Conservation (phyloP, 1,140 invertebrate genomes). For the Temnothorax nylanderi region DNA sequence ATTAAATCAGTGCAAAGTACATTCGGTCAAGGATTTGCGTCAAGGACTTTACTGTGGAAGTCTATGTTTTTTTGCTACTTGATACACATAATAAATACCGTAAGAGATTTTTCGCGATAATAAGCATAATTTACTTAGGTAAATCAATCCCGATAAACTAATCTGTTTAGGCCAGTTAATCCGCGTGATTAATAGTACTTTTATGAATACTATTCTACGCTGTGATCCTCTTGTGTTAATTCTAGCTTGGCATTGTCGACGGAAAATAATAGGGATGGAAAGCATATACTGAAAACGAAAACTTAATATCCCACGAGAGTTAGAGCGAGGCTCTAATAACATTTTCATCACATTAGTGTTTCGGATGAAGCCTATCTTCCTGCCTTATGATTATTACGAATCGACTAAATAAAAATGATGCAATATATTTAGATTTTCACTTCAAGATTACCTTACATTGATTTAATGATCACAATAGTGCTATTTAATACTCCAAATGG, state of each 20-base stretch:
- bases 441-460: not conserved
- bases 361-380: not conserved
- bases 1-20: slow-evolving; percentile 31
- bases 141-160: slow-evolving; percentile 35
- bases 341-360: not conserved
- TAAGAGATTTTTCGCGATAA: not conserved
- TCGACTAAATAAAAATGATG: not conserved
- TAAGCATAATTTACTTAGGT: not conserved
- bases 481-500: not conserved
- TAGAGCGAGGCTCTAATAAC: not conserved
- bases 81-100: slow-evolving; percentile 42
- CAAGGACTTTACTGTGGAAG: slow-evolving; percentile 44
- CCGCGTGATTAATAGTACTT: slow-evolving; percentile 37
- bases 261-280: slow-evolving; percentile 21
- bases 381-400: slow-evolving; percentile 5
- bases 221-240: slow-evolving; percentile 34
- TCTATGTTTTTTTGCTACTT: slow-evolving; percentile 40
- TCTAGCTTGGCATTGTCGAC: slow-evolving; percentile 7
- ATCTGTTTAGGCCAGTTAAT: not conserved
- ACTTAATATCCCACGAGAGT: not conserved
- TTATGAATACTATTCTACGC: slow-evolving; percentile 41
- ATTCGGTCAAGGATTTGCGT: slow-evolving; percentile 28
- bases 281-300: slow-evolving; percentile 20
- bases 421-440: not conserved
- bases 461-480: slow-evolving; percentile 11